Percentiles rank a stretch among this genome's conserved stretches.
phyloP scores from a whole-genome alignment of 2,797 vertebrate species.

The Sarcophilus harrisii region DNA sequence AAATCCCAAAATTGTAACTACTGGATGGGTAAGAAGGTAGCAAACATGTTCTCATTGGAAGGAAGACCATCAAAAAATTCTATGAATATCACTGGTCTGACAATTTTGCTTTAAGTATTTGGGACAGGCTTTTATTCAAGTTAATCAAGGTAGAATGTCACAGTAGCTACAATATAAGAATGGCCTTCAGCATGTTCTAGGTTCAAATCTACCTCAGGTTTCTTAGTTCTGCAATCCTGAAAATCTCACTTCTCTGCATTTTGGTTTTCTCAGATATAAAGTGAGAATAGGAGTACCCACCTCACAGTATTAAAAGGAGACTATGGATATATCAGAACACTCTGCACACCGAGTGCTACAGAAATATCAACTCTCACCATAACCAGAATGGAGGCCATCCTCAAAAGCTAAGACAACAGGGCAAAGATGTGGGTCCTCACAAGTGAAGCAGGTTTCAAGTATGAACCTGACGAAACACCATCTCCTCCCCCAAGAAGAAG shows the following conservation, averaged over 20 bases:
- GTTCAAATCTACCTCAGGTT: neutral
- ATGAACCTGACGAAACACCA: neutral
- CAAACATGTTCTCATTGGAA: neutral
- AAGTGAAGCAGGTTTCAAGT: neutral
- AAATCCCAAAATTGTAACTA: neutral
- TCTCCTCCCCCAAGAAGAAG: neutral
- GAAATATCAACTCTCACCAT: neutral
- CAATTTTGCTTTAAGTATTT: neutral
- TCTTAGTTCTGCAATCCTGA: neutral
- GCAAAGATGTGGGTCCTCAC: neutral
- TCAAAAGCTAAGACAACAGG: neutral
- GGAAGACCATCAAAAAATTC: neutral
- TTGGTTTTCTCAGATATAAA: neutral
- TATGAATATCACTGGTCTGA: neutral
- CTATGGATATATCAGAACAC: neutral
- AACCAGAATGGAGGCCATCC: neutral
- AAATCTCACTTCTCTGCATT: neutral
- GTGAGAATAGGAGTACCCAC: neutral
- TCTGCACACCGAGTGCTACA: neutral
- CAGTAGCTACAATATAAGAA: neutral
- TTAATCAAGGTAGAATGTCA: neutral
- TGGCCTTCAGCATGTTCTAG: neutral
- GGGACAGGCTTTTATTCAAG: neutral
- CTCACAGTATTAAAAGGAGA: neutral
- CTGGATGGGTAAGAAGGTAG: neutral